Evolutionary conservation across 2,113 vertebrate genomes (phyloP).

Genomic region (Zosterops lateralis): DNA sequence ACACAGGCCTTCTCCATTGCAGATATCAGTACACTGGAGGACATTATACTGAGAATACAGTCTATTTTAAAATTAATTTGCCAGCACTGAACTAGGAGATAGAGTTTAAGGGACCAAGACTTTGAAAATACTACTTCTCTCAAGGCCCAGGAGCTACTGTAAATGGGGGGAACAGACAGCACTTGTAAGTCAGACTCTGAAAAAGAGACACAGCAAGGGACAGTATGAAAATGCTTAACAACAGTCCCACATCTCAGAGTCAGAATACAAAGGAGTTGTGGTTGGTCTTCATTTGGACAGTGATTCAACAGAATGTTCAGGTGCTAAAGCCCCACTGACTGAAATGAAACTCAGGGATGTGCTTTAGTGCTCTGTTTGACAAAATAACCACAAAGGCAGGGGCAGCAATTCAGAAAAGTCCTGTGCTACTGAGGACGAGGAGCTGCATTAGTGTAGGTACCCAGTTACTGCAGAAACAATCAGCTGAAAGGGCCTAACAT

Average conservation of each 20-base stretch:
- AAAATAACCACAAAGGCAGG: not conserved
- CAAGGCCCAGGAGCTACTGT: not conserved
- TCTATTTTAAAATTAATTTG: not conserved
- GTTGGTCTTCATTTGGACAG: not conserved
- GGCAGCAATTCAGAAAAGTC: not conserved
- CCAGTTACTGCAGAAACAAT: not conserved
- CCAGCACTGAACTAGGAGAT: not conserved
- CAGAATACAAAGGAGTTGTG: not conserved
- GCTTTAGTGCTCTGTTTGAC: not conserved
- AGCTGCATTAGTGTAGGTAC: not conserved
- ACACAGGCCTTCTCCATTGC: rapidly evolving
- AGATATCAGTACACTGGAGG: not conserved
- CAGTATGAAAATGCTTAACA: not conserved
- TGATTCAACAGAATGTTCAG: not conserved
- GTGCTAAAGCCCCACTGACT: not conserved
- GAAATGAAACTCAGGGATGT: not conserved
- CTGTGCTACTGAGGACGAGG: not conserved
- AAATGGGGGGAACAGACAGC: not conserved
- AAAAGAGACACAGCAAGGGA: not conserved
- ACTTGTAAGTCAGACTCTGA: not conserved
- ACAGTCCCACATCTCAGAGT: not conserved
- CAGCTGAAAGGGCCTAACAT: not conserved
- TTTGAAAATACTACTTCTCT: not conserved
- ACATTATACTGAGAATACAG: not conserved
- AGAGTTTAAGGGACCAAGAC: not conserved